A percentile compares a stretch with the other conserved stretches of the same genome.
Evolutionary conservation across 2,888 invertebrate genomes (phyloP).

Genomic region (Ecliptopera silaceata): DNA sequence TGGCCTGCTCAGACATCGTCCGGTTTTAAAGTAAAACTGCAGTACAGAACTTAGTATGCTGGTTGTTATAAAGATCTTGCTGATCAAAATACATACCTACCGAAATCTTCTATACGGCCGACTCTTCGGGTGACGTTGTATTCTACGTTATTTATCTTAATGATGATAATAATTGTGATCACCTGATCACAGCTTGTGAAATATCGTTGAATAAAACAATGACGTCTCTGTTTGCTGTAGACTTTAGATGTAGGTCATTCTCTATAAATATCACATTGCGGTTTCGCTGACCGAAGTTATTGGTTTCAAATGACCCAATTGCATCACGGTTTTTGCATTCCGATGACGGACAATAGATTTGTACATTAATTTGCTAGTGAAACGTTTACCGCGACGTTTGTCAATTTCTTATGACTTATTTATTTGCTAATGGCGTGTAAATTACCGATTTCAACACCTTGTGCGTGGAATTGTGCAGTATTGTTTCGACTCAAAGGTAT

Average conservation of each 20-base stretch:
- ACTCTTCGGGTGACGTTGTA: too few species aligned
- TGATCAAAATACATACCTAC: slow-evolving; percentile 38
- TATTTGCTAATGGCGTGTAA: slow-evolving; percentile 20
- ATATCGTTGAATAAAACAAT: slow-evolving; percentile 20
- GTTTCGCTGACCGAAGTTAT: slow-evolving; percentile 65
- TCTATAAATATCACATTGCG: slow-evolving; percentile 67
- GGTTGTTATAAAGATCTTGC: slow-evolving; percentile 4
- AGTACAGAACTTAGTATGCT: neutral
- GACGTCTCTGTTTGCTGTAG: slow-evolving; percentile 6
- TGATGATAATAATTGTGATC: slow-evolving; percentile 8
- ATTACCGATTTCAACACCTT: slow-evolving; percentile 3
- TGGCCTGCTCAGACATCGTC: too few species aligned
- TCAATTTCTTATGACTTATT: slow-evolving; percentile 26
- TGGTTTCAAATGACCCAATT: slow-evolving; percentile 75
- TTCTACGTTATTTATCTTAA: too few species aligned
- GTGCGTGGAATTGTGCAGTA: neutral
- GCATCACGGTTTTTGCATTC: slow-evolving; percentile 71
- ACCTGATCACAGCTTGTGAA: neutral
- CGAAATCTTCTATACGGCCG: too few species aligned
- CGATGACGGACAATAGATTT: slow-evolving; percentile 68
- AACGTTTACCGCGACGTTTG: slow-evolving; percentile 46
- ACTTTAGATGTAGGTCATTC: slow-evolving; percentile 34
- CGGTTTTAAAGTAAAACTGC: neutral
- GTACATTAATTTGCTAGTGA: slow-evolving; percentile 52
- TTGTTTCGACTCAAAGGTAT: neutral